A percentile compares a stretch with the other conserved stretches of the same genome.
phyloP scores from a whole-genome alignment of 2,113 vertebrate genomes.

The Leucosticte australis region DNA sequence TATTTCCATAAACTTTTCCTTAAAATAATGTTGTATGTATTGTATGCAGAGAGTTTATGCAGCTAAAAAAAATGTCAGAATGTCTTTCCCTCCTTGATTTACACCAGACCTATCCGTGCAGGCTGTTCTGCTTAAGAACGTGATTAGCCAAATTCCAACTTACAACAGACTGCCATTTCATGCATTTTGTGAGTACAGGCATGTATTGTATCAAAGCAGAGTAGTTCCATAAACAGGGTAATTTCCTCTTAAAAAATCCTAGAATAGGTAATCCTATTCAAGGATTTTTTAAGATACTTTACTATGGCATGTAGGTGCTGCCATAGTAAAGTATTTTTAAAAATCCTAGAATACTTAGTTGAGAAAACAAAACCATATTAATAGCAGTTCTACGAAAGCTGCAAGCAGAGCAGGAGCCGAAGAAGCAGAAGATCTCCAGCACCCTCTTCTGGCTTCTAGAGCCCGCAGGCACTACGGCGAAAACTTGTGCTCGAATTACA shows the following conservation, averaged over 20 bases:
- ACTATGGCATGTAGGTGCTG: not conserved
- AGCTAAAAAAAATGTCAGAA: not conserved
- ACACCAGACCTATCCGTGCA: not conserved
- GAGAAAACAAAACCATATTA: not conserved
- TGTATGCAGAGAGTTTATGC: not conserved
- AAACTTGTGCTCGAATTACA: not conserved
- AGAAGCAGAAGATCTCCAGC: not conserved
- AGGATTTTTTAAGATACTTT: too few species aligned
- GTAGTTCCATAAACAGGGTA: not conserved
- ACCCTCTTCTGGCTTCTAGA: constrained; percentile 57
- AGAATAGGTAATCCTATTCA: too few species aligned
- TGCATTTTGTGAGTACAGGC: not conserved
- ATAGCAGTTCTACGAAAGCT: not conserved
- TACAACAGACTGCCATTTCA: not conserved
- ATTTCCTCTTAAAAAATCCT: not conserved
- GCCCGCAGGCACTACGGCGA: rapidly evolving
- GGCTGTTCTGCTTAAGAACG: not conserved
- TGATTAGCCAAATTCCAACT: not conserved
- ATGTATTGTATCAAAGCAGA: not conserved
- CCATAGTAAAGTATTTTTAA: not conserved
- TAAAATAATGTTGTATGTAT: not conserved
- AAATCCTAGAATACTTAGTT: not conserved
- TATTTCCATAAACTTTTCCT: not conserved
- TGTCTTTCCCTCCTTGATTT: not conserved
- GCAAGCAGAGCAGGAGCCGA: not conserved